These are phyloP conservation scores for Gasterosteus nipponicus DNA, from an alignment of 2,113 vertebrate species.

Conservation along the genomic window DNA sequence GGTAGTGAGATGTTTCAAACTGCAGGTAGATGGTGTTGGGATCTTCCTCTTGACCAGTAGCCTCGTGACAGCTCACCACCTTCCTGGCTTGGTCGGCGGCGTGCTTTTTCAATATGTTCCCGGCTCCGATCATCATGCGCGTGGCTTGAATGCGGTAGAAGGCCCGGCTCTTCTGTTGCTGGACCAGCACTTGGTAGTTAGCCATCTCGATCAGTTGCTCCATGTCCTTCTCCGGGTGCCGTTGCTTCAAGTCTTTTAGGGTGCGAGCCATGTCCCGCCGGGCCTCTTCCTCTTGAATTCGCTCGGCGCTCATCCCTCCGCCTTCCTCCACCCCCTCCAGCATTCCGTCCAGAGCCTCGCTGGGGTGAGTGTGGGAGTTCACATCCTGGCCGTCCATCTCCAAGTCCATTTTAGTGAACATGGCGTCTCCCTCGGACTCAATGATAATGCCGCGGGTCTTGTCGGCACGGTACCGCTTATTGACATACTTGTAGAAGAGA, in stretches of 20 bases:
- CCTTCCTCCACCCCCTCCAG: slow-evolving; percentile 80
- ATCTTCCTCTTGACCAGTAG: slow-evolving; percentile 83
- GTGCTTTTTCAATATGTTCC: slow-evolving; percentile 88
- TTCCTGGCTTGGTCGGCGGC: slow-evolving; percentile 87
- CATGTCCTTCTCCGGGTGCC: slow-evolving; percentile 87
- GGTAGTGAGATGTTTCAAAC: slow-evolving; percentile 85
- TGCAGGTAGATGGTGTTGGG: slow-evolving; percentile 84
- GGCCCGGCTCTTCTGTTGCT: slow-evolving; percentile 88
- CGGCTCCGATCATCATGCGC: slow-evolving; percentile 88
- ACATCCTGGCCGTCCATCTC: slow-evolving; percentile 84
- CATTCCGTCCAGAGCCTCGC: slow-evolving; percentile 82
- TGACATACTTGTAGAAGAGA: slow-evolving; percentile 87
- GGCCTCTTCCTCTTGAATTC: slow-evolving; percentile 82
- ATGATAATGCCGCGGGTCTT: slow-evolving; percentile 85
- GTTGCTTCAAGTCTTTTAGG: slow-evolving; percentile 85
- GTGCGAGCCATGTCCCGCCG: slow-evolving; percentile 85
- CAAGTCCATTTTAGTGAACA: slow-evolving; percentile 84
- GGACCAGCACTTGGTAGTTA: slow-evolving; percentile 86
- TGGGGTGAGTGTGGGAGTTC: slow-evolving; percentile 80
- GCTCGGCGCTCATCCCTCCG: slow-evolving; percentile 64
- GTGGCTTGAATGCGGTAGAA: slow-evolving; percentile 90
- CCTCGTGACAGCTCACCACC: slow-evolving; percentile 84
- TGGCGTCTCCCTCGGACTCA: slow-evolving; percentile 83
- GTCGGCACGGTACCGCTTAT: slow-evolving; percentile 85
- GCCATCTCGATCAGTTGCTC: slow-evolving; percentile 89